Evolutionary conservation across 1,140 invertebrate species (phyloP), one percentile per base, ranked within the genome.

Genomic region (Macrotrachela quadricornifera): DNA sequence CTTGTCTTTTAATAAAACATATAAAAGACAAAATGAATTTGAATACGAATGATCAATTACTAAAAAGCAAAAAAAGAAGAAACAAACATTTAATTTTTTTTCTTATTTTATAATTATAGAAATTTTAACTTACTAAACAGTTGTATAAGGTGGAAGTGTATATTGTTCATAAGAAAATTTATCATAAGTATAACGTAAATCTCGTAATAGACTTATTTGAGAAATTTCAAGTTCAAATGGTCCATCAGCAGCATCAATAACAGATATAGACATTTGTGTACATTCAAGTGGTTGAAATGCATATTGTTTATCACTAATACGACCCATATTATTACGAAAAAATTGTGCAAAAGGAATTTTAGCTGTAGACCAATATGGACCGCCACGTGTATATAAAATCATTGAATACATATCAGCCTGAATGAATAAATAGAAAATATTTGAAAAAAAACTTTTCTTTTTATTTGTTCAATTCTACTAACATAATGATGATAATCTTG

Each of bases 331-430:
- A 9, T 75, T 71, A 14, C 86, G 68, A 51, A 83, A 77, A 67
- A 95, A 95, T 69, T 88, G 91, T 8, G 85, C 87, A 72, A 96
- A 90, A 16, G 91, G 91, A 62, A 96, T 85, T 80, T 80, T 83
- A 1, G 79, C 76, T 54, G 79, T 70, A 73, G 95, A 88, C 90
- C 90, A 95, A 65, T 94, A 91, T 10, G 90, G 90, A 0, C 90
- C 90, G 45, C 90, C 90, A 69, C 85, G 76, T 0, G 90, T 96
- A 63, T 79, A 85, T 0, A 95, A 63, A 0, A 79, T 73, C 70
- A 80, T 92, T 59, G 78, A 73, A 64, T 80, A 86, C 15, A 80
- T 73, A 70, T 92, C 83, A 65, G 85, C 79, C 80, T 81, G 87
- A 13, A 72, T 72, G 11, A 88, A 64, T 65, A 92, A 85, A 61